These are phyloP conservation scores for Spondyliosoma cantharus DNA, from an alignment of 2,797 vertebrate species.

Conservation along the genomic window DNA sequence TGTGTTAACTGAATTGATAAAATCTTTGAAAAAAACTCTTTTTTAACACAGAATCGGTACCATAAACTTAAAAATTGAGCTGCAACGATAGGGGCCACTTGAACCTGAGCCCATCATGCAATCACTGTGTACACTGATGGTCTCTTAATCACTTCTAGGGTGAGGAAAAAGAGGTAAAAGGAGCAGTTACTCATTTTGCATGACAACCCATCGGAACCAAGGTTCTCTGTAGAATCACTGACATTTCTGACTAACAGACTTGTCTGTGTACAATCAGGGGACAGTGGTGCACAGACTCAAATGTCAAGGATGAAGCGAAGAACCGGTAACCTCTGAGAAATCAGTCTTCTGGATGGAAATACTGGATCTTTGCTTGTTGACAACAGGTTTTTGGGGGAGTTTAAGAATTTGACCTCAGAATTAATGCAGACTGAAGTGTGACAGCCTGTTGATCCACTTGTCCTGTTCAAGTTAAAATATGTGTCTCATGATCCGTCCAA, in stretches of 20 bases:
- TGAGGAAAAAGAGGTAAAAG: neutral
- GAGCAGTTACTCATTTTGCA: neutral
- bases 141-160: neutral
- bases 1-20: neutral
- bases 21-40: neutral
- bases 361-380: neutral
- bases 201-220: neutral
- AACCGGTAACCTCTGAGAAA: neutral
- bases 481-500: neutral
- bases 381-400: neutral
- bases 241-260: neutral
- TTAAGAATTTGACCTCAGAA: neutral
- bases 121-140: neutral
- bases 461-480: neutral
- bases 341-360: neutral
- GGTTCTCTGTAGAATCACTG: neutral
- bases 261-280: neutral
- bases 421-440: neutral
- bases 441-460: constrained; percentile 3
- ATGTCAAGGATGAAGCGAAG: neutral
- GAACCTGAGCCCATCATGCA: neutral
- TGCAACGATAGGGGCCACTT: neutral
- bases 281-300: neutral
- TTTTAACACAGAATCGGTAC: neutral
- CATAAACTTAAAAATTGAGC: neutral